Evolutionary conservation across 1,140 invertebrate species (phyloP).

Genomic region (Andricus grossulariae): DNA sequence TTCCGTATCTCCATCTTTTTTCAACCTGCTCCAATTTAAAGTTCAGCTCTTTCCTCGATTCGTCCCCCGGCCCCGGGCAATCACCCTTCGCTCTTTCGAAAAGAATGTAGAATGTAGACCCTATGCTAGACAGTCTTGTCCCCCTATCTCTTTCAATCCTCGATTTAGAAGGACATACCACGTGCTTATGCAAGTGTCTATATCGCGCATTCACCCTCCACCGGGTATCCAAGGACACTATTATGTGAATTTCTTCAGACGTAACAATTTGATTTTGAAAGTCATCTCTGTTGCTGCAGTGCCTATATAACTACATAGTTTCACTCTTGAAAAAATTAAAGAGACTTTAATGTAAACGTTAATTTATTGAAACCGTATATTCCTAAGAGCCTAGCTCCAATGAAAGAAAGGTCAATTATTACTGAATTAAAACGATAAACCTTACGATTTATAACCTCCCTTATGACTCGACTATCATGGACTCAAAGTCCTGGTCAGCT

Average conservation of each 20-base stretch:
- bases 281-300: neutral
- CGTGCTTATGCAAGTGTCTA: conserved; percentile 31
- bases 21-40: conserved; percentile 31
- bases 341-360: too few species aligned
- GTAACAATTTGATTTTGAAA: conserved; percentile 24
- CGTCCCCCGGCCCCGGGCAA: conserved; percentile 2
- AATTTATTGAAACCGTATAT: too few species aligned
- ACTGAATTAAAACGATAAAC: too few species aligned
- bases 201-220: conserved; percentile 18
- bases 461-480: too few species aligned
- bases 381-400: too few species aligned
- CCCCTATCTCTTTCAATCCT: conserved; percentile 27
- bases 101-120: conserved; percentile 7
- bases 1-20: conserved; percentile 28
- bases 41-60: conserved; percentile 19
- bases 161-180: conserved; percentile 26
- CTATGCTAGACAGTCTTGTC: conserved; percentile 6
- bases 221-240: conserved; percentile 3
- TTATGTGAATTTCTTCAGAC: conserved; percentile 28
- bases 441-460: too few species aligned
- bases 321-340: too few species aligned
- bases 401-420: too few species aligned
- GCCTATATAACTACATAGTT: too few species aligned
- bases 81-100: conserved; percentile 21
- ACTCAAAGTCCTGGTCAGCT: too few species aligned